Percentiles rank a stretch among this genome's conserved stretches.
phyloP scores from a whole-genome alignment of 2,797 vertebrate genomes.

The Amazona finschi region DNA sequence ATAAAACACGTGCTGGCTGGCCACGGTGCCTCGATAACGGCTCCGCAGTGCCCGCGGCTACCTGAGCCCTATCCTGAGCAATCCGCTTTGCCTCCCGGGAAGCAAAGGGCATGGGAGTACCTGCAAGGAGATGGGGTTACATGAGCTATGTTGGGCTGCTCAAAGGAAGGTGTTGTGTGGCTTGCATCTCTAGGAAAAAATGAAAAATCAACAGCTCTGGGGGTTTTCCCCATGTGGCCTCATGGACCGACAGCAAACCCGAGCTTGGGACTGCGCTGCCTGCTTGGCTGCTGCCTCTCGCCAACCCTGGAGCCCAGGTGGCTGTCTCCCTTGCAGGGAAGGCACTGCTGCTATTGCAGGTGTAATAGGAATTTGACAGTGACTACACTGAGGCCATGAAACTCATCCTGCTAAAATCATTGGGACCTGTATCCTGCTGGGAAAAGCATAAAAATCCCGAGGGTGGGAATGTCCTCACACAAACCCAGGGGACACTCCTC shows the following conservation, averaged over 20 bases:
- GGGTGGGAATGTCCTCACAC: not conserved
- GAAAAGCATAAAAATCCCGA: not conserved
- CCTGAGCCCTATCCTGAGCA: not conserved
- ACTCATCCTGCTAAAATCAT: not conserved
- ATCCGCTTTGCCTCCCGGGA: not conserved
- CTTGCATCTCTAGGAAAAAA: not conserved
- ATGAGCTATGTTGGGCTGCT: rapidly evolving
- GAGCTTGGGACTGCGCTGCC: rapidly evolving
- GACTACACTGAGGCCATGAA: not conserved
- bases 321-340: not conserved
- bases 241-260: rapidly evolving
- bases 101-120: not conserved
- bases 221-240: not conserved
- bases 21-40: slow-evolving; percentile 14
- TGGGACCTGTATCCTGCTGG: rapidly evolving
- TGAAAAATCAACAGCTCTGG: rapidly evolving
- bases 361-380: not conserved
- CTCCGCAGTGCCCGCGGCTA: not conserved
- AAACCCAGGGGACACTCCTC: not conserved
- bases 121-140: not conserved
- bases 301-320: not conserved
- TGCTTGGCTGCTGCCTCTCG: not conserved
- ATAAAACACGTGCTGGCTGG: slow-evolving; percentile 23
- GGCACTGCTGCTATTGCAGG: not conserved
- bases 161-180: rapidly evolving